Evolutionary conservation across 2,797 vertebrate species (phyloP), one percentile per base, ranked within the genome.

Genomic region (Sebastes taczanowskii): DNA sequence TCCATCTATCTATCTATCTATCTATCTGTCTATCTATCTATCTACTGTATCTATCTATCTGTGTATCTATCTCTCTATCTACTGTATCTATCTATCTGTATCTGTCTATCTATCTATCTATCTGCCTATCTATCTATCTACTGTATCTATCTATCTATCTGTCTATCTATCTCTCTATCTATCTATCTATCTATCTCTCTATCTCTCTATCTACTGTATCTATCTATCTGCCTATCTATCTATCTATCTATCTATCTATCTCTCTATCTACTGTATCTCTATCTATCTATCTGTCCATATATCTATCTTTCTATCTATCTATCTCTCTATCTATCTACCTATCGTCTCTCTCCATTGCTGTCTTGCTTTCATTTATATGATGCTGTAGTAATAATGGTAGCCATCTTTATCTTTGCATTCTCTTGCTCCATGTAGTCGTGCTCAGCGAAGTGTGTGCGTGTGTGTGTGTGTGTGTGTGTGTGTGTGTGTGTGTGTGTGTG

Each of bases 381-480:
- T 83, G 32, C 53, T 83, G 35, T 78, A 75, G 59, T 82, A 81
- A 80, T 84, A 74, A 82, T 83, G 67, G 83, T 58, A 82, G 86
- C 83, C 89, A 90, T 92, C 55, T 93, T 88, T 84, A 76, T 79
- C 55, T 77, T 72, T 87, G 65, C 80, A 74, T 81, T 74, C 74
- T 86, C 55, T 60, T 55, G 65, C 61, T 77, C 30, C 55, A 68
- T 71, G 66, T 81, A 84, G 80, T 85, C 42, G 52, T 76, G 78
- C 77, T 84, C 77, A 71, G 81, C 11, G 42, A 73, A 74, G 46
- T 52, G 64, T 29, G 34, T 34, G 34, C 1, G 9, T 34, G 32
- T 38, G 42, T 52, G 55, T 22, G 38, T 65, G 58, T 49, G 46
- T 67, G 56, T 30, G 55, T 75, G 52, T 35, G 29, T 42, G 35